phyloP scores from a whole-genome alignment of 2,797 vertebrate species.

The Pseudopleuronectes americanus region DNA sequence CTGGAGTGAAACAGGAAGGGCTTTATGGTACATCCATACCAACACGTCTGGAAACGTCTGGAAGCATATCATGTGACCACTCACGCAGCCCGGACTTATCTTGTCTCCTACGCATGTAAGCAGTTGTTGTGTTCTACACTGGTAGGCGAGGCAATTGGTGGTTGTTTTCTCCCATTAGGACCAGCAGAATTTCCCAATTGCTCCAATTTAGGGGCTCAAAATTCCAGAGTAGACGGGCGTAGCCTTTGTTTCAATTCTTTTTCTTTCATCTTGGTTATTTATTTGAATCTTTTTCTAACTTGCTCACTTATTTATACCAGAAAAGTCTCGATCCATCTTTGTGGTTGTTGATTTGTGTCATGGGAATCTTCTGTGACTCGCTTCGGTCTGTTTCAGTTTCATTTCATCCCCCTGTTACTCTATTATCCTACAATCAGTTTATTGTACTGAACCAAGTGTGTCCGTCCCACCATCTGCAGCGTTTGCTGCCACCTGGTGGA shows the following conservation, averaged over 20 bases:
- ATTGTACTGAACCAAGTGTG: not conserved
- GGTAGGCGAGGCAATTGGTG: too few relatives aligned
- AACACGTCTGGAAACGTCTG: too few relatives aligned
- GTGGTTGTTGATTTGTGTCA: not conserved
- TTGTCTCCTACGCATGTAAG: too few relatives aligned
- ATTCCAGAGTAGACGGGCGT: too few relatives aligned
- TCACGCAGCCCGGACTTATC: too few relatives aligned
- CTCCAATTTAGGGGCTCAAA: too few relatives aligned
- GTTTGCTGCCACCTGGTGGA: constrained; percentile 78
- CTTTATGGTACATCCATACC: too few relatives aligned
- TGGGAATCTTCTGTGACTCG: constrained; percentile 49
- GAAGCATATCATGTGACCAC: too few relatives aligned
- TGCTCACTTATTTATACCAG: not conserved
- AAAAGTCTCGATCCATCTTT: constrained; percentile 2
- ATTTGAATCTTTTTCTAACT: not conserved
- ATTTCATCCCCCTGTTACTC: constrained; percentile 16
- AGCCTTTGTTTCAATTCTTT: not conserved
- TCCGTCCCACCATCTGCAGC: not conserved
- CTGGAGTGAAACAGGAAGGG: constrained; percentile 1
- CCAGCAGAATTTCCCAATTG: too few relatives aligned
- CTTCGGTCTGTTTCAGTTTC: constrained; percentile 57
- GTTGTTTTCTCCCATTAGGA: too few relatives aligned
- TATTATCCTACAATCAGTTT: not conserved
- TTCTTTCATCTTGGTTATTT: not conserved
- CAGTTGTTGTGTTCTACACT: too few relatives aligned